Conservation (phyloP, 2,797 vertebrate genomes). For the Anas georgica region DNA sequence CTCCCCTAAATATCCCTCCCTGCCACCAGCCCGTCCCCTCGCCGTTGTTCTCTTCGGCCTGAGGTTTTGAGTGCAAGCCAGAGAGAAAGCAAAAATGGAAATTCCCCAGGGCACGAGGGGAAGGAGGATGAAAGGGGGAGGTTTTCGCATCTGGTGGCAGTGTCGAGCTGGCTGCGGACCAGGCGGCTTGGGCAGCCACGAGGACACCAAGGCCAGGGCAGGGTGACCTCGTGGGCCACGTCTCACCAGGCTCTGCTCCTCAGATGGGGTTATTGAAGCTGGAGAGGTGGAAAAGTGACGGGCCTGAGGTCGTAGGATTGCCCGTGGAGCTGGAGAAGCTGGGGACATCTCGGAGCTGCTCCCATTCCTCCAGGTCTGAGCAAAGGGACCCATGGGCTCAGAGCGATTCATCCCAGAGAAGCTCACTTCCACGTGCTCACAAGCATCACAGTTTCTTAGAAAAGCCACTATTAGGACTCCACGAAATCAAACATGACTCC, state of each 20-base stretch:
- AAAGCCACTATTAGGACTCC: background rate
- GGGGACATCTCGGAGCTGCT: background rate
- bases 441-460: accelerated
- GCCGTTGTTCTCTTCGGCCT: background rate
- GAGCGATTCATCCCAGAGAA: background rate
- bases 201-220: background rate
- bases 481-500: background rate
- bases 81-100: background rate
- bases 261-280: accelerated
- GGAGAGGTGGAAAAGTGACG: background rate
- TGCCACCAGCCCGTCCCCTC: background rate
- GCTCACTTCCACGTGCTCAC: background rate
- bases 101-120: background rate
- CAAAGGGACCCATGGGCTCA: background rate
- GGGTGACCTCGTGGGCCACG: background rate
- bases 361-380: background rate
- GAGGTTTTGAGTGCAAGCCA: background rate
- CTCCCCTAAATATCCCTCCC: background rate
- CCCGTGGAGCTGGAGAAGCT: background rate
- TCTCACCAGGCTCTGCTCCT: background rate
- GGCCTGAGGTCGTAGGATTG: background rate
- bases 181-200: background rate
- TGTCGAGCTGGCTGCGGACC: background rate
- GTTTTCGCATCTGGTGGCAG: background rate
- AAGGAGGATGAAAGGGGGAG: background rate